Conservation (phyloP, 2,888 invertebrate species). For the Gari tellinella region DNA sequence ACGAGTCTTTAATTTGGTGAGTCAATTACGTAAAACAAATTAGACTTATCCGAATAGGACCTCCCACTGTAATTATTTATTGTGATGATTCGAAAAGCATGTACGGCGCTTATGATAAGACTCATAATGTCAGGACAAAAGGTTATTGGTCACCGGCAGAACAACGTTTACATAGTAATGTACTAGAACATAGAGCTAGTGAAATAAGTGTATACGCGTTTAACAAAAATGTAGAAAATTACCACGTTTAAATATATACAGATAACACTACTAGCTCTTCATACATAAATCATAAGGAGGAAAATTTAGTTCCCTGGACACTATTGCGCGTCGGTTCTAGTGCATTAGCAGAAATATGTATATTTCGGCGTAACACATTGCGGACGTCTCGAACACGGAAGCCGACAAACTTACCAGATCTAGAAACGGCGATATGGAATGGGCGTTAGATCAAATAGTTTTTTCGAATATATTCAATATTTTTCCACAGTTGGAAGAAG, state of each 20-base stretch:
- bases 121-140: conserved; percentile 3
- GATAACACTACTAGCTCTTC: too few species aligned
- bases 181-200: conserved; percentile 40
- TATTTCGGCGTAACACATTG: too few species aligned
- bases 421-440: too few species aligned
- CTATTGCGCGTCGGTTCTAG: too few species aligned
- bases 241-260: conserved; percentile 32
- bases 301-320: too few species aligned
- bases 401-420: too few species aligned
- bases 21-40: conserved; percentile 22
- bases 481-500: too few species aligned
- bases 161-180: conserved; percentile 44
- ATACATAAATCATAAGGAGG: too few species aligned
- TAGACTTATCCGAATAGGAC: conserved; percentile 23
- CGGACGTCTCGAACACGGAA: too few species aligned
- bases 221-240: conserved; percentile 1
- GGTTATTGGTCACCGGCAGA: conserved; percentile 38
- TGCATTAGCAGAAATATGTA: too few species aligned
- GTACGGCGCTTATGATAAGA: conserved; percentile 30
- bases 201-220: conserved; percentile 39
- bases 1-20: conserved; percentile 41
- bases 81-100: conserved; percentile 16
- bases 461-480: too few species aligned
- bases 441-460: too few species aligned
- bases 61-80: conserved; percentile 25